phyloP scores from a whole-genome alignment of 2,797 vertebrate genomes.

The Mastacembelus armatus region DNA sequence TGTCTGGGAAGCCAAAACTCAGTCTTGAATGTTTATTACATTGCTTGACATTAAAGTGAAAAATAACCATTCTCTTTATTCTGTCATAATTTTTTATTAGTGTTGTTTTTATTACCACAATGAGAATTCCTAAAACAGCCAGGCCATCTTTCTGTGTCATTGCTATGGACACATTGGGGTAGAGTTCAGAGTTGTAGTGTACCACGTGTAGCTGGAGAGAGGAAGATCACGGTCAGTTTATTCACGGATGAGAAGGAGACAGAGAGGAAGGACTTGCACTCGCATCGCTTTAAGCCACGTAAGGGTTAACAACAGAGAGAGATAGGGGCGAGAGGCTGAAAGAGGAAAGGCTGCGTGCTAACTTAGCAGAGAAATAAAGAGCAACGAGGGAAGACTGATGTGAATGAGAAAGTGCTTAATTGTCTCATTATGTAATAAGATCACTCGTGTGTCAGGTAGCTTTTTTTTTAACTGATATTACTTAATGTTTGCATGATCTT shows the following conservation, averaged over 20 bases:
- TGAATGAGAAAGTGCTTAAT: slow-evolving; percentile 26
- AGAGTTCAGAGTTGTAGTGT: slow-evolving; percentile 90
- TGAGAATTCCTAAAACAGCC: slow-evolving; percentile 90
- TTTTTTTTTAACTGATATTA: background rate
- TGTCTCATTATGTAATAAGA: slow-evolving; percentile 37
- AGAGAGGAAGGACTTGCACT: background rate
- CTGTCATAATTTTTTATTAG: background rate
- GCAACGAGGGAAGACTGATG: slow-evolving; percentile 10
- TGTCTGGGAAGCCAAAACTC: slow-evolving; percentile 75
- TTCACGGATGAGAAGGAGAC: slow-evolving; percentile 3
- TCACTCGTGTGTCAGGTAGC: background rate
- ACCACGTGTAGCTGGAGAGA: slow-evolving; percentile 89
- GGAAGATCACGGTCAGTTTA: slow-evolving; percentile 16
- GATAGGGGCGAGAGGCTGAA: background rate
- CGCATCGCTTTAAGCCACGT: slow-evolving; percentile 7
- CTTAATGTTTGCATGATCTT: too few relatives aligned
- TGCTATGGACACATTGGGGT: slow-evolving; percentile 81
- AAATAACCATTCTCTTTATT: background rate
- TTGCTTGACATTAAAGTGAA: background rate
- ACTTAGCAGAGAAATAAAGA: slow-evolving; percentile 1
- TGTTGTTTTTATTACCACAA: slow-evolving; percentile 84
- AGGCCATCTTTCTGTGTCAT: slow-evolving; percentile 84
- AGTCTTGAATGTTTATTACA: slow-evolving; percentile 11
- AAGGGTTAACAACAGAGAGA: slow-evolving; percentile 24
- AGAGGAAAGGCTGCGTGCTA: slow-evolving; percentile 6